A percentile compares a stretch with the other conserved stretches of the same genome.
Evolutionary conservation across 1,140 invertebrate genomes (phyloP).

Genomic region (Hyphantria cunea): DNA sequence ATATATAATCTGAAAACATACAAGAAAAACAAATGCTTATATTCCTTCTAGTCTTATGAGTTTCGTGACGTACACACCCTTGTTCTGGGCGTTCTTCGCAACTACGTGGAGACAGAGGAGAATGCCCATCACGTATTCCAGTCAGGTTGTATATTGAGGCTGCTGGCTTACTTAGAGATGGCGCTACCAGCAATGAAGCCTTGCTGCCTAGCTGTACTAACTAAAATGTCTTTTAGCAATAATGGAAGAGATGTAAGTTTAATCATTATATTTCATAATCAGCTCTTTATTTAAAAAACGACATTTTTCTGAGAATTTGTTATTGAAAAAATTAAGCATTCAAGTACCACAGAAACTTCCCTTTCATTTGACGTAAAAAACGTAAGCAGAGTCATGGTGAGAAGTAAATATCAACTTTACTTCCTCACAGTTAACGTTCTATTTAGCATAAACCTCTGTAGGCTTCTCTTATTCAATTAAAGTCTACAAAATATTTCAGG

Average conservation of each 20-base stretch:
- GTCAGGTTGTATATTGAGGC: constrained; percentile 60
- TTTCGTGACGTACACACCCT: constrained; percentile 67
- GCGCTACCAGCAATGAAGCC: constrained; percentile 69
- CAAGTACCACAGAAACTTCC: too few relatives aligned
- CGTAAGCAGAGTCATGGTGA: too few relatives aligned
- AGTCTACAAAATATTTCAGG: constrained; percentile 50
- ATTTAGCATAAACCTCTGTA: too few relatives aligned
- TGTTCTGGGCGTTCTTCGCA: constrained; percentile 59
- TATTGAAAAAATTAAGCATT: too few relatives aligned
- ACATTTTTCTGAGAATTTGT: too few relatives aligned
- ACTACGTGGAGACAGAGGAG: constrained; percentile 69
- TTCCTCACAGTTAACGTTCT: too few relatives aligned
- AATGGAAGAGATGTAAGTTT: constrained; percentile 67
- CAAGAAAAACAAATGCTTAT: too few relatives aligned
- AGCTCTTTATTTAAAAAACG: too few relatives aligned
- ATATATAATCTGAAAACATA: too few relatives aligned
- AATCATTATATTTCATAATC: background rate
- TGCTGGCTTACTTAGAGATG: constrained; percentile 74
- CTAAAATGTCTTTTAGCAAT: constrained; percentile 68
- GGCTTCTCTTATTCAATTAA: too few relatives aligned
- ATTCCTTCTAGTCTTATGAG: constrained; percentile 68
- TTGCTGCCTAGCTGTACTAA: constrained; percentile 65
- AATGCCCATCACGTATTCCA: constrained; percentile 64
- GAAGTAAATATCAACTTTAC: too few relatives aligned
- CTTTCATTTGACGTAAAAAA: too few relatives aligned